Percentiles rank a stretch among this genome's conserved stretches.
These are phyloP conservation scores for Polydrusus cervinus DNA, from an alignment of 2,888 invertebrate genomes.

Conservation along the genomic window DNA sequence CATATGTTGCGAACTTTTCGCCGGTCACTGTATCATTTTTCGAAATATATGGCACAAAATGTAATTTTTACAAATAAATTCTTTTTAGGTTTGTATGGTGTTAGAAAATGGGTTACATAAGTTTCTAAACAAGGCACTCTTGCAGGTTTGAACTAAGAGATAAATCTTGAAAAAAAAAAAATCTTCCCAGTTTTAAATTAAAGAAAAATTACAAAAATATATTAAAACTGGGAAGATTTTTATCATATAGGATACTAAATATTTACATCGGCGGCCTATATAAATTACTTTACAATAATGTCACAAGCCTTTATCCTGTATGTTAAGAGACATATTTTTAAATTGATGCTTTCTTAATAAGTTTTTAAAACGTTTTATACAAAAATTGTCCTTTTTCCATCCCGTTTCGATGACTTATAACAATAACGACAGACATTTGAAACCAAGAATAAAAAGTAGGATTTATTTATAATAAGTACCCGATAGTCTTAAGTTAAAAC, in stretches of 20 bases:
- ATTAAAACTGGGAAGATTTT: conserved; percentile 19
- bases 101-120: conserved; percentile 30
- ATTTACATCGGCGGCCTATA: conserved; percentile 49
- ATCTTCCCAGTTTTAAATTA: conserved; percentile 17
- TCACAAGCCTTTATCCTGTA: conserved; percentile 47
- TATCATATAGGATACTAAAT: conserved; percentile 21
- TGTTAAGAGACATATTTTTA: conserved; percentile 7
- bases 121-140: conserved; percentile 53
- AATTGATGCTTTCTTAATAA: background rate
- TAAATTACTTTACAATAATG: conserved; percentile 39
- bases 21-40: too few relatives aligned
- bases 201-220: conserved; percentile 13
- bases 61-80: background rate
- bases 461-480: too few relatives aligned
- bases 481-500: too few relatives aligned
- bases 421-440: too few relatives aligned
- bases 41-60: conserved; percentile 28
- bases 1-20: too few relatives aligned
- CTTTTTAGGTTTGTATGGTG: conserved; percentile 20
- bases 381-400: background rate
- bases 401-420: too few relatives aligned
- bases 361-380: background rate
- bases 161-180: conserved; percentile 5
- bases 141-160: conserved; percentile 49
- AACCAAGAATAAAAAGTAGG: too few relatives aligned